Evolutionary conservation across 2,888 invertebrate species (phyloP).

Genomic region (Apomyelois bistriatella): DNA sequence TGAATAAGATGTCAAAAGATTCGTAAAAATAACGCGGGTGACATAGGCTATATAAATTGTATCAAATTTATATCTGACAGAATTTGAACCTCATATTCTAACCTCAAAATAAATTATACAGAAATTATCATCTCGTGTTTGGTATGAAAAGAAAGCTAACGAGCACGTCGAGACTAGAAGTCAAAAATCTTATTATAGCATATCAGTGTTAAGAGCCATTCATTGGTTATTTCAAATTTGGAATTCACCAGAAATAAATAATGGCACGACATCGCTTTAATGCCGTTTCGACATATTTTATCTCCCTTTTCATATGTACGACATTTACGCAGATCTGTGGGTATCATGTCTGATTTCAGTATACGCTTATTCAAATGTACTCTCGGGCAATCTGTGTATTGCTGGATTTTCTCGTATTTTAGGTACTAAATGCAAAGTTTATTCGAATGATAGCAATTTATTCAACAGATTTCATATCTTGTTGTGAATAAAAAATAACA

Average conservation of each 20-base stretch:
- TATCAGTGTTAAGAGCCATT: neutral
- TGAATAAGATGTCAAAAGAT: too few species aligned
- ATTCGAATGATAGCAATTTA: neutral
- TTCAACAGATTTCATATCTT: neutral
- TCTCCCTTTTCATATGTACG: slow-evolving; percentile 3
- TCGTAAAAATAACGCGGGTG: too few species aligned
- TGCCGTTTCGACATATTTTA: slow-evolving; percentile 2
- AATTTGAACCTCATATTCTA: too few species aligned
- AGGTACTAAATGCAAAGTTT: neutral
- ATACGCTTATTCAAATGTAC: slow-evolving; percentile 3
- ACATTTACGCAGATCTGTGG: neutral
- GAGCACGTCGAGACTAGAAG: too few species aligned
- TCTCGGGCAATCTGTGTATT: neutral
- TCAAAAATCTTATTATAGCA: neutral
- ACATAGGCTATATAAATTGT: too few species aligned
- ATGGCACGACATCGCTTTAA: neutral
- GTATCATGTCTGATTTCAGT: slow-evolving; percentile 7
- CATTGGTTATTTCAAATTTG: neutral
- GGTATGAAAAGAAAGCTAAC: too few species aligned
- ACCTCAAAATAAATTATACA: too few species aligned
- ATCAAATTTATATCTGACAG: too few species aligned
- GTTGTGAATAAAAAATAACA: too few species aligned
- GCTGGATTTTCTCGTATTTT: neutral
- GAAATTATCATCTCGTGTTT: too few species aligned
- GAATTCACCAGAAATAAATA: slow-evolving; percentile 14